Base-by-base conservation (phyloP, 1,140 invertebrate species). In the Daktulosphaira vitifoliae region DNA sequence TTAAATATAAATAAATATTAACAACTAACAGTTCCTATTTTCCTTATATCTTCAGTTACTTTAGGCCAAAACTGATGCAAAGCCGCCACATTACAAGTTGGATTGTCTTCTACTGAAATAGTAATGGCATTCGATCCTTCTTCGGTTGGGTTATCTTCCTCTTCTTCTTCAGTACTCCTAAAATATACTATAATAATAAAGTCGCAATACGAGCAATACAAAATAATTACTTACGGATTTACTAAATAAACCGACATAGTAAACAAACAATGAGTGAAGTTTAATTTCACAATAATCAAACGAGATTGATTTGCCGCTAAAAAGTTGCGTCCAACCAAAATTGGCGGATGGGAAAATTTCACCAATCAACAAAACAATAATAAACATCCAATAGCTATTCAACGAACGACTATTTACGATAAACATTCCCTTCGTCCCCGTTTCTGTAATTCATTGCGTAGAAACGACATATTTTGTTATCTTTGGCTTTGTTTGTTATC, bases 51-150 rank as follows among this genome's bases (percentile, higher is more conserved):
- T 20, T 89, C 85, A 64, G 82, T 83, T 42, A 84, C 82, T 74
- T 85, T 87, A 18, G 81, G 79, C 89, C 89, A 91, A 74, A 91
- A 91, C 48, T 81, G 79, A 38, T 79, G 76, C 16, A 90, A 75
- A 6, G 81, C 79, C 16, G 85, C 82, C 66, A 86, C 82, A 44
- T 66, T 66, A n/a, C 66, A 44, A 8, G 26, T 48, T 38, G 18
- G 52, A 59, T 48, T 66, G 6, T 52, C 62, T 42, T 68, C 67
- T 18, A 64, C 51, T 18, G 50, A 37, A 29, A 64, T 65, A 23
- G 62, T 54, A 33, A 52, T 50, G 13, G 48, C 62, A 26, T 68
- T 68, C 0, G 66, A 46, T 46, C 52, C 62, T 8, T 53, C 62
- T 44, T 53, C 52, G 16, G 59, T 44, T 11, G 50, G 51, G 26